Percentiles rank a stretch among this genome's conserved stretches.
phyloP scores from a whole-genome alignment of 2,797 vertebrate species.

The Anguilla obscura region DNA sequence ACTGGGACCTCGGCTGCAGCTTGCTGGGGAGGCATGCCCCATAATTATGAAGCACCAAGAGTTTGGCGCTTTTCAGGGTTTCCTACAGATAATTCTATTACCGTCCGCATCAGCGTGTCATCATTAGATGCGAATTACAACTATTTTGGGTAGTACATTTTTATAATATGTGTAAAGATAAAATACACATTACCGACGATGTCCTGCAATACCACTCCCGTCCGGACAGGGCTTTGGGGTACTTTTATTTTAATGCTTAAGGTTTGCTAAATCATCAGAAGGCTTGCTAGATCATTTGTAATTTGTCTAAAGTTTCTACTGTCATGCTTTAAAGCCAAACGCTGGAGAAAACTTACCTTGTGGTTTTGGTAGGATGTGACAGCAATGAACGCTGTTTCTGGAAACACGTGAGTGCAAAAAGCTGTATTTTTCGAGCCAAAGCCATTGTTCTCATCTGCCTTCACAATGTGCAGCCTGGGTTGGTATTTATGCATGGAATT shows the following conservation, averaged over 20 bases:
- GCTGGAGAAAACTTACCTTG: conserved; percentile 66
- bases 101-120: no score
- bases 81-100: no score
- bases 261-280: neutral
- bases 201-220: no score
- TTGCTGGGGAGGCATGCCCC: no score
- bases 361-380: conserved; percentile 96
- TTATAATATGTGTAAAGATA: no score
- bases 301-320: neutral
- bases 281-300: neutral
- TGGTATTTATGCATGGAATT: conserved; percentile 99
- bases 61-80: no score
- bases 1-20: no score
- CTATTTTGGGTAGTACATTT: no score
- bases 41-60: no score
- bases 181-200: no score
- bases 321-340: neutral
- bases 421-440: conserved; percentile 96
- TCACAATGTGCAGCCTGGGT: conserved; percentile 95
- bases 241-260: neutral
- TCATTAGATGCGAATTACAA: no score
- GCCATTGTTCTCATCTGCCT: conserved; percentile 95
- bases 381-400: conserved; percentile 91
- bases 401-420: conserved; percentile 93
- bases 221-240: no score